Percentiles rank a stretch among this genome's conserved stretches.
Conservation (phyloP, 2,113 vertebrate species). For the Malurus melanocephalus region DNA sequence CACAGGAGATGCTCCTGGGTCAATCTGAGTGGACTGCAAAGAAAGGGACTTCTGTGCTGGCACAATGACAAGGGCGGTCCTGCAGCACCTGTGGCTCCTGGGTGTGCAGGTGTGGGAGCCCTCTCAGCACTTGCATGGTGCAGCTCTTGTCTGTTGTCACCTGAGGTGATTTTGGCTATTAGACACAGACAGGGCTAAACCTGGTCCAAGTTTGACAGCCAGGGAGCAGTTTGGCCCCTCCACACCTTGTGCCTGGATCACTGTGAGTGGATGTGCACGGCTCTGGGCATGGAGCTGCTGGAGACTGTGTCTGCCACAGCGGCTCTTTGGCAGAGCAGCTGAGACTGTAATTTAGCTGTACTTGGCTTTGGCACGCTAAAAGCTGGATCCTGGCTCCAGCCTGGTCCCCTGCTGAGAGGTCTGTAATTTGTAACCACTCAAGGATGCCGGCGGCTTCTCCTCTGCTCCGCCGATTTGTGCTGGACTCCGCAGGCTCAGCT, state of each 20-base stretch:
- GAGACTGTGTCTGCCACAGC: not conserved
- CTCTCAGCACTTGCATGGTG: rapidly evolving
- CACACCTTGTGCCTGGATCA: rapidly evolving
- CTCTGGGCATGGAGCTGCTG: rapidly evolving
- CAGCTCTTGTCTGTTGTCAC: not conserved
- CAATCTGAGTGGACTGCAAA: not conserved
- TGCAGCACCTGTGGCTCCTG: not conserved
- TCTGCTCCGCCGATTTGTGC: not conserved
- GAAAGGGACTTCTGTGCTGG: not conserved
- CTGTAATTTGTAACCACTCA: slow-evolving; percentile 16
- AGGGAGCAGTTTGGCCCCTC: rapidly evolving
- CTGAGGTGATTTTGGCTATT: not conserved
- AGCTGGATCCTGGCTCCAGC: slow-evolving; percentile 3
- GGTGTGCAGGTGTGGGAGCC: not conserved
- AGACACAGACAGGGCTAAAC: rapidly evolving
- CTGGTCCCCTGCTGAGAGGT: not conserved
- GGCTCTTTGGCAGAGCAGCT: not conserved
- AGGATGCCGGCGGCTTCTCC: not conserved
- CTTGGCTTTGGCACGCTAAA: not conserved
- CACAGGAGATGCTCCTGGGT: not conserved
- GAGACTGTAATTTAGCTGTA: not conserved
- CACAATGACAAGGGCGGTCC: not conserved
- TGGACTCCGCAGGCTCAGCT: not conserved
- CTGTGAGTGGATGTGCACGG: rapidly evolving
- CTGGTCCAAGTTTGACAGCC: not conserved